Conservation (phyloP, 2,113 vertebrate genomes). For the Campylomormyrus tamandua region DNA sequence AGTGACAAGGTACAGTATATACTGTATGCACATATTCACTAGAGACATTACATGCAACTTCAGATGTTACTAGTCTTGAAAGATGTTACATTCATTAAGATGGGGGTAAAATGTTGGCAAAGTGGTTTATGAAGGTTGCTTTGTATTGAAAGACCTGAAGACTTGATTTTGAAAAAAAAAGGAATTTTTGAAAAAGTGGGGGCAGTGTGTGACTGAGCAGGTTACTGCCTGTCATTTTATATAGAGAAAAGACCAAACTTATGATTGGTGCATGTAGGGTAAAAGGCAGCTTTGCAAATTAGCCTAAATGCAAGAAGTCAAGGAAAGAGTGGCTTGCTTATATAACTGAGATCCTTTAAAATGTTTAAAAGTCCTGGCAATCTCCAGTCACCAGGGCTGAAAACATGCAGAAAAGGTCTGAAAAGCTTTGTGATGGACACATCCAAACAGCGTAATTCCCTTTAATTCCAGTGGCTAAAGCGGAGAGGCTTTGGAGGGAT, state of each 20-base stretch:
- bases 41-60: neutral
- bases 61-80: neutral
- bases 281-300: neutral
- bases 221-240: neutral
- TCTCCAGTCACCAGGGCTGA: neutral
- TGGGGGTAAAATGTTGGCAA: neutral
- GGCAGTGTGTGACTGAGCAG: neutral
- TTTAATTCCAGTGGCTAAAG: slow-evolving; percentile 19
- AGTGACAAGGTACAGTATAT: neutral
- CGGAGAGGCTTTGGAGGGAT: slow-evolving; percentile 31
- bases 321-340: neutral
- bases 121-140: neutral
- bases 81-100: neutral
- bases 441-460: slow-evolving; percentile 35
- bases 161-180: neutral
- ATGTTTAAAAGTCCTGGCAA: neutral
- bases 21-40: neutral
- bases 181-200: neutral
- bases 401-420: slow-evolving; percentile 23
- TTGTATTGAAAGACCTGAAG: neutral
- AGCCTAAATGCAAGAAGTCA: neutral
- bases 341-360: neutral
- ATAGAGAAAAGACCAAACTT: neutral
- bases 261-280: no score
- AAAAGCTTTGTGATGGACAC: slow-evolving; percentile 32